Evolutionary conservation across 2,113 vertebrate genomes (phyloP).

Genomic region (Coryphaenoides rupestris): DNA sequence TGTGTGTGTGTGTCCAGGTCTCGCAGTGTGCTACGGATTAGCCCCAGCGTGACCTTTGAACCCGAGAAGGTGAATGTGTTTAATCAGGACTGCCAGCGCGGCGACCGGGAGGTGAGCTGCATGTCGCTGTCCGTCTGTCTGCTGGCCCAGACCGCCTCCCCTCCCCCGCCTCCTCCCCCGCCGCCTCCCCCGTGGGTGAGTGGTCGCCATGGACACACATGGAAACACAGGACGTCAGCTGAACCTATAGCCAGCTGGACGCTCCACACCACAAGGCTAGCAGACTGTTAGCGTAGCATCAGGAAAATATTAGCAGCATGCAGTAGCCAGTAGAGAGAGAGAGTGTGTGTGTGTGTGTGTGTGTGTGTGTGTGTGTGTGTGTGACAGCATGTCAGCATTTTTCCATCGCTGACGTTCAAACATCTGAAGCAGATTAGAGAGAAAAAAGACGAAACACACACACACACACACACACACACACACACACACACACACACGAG

Average conservation of each 20-base stretch:
- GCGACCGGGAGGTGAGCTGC: slow-evolving; percentile 85
- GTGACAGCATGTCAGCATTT: background rate
- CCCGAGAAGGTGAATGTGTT: slow-evolving; percentile 92
- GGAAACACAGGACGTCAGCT: background rate
- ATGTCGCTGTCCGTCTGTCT: slow-evolving; percentile 82
- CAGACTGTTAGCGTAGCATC: too few species aligned
- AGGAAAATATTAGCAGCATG: too few species aligned
- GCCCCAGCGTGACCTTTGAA: slow-evolving; percentile 81
- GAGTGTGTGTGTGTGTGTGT: background rate
- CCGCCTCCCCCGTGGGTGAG: background rate
- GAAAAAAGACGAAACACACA: too few species aligned
- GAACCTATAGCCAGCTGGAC: background rate
- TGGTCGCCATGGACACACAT: background rate
- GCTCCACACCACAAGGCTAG: too few species aligned
- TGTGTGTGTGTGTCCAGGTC: slow-evolving; percentile 75
- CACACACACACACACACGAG: too few species aligned
- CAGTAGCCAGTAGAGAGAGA: too few species aligned
- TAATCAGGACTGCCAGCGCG: slow-evolving; percentile 84
- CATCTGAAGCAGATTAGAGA: background rate
- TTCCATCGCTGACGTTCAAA: background rate
- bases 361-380: slow-evolving; percentile 17
- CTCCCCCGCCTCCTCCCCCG: slow-evolving; percentile 59
- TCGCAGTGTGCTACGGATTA: slow-evolving; percentile 83
- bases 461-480: slow-evolving; percentile 5
- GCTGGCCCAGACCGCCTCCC: slow-evolving; percentile 52